Conservation (phyloP, 2,888 invertebrate species). For the Heteromurus nitidus region DNA sequence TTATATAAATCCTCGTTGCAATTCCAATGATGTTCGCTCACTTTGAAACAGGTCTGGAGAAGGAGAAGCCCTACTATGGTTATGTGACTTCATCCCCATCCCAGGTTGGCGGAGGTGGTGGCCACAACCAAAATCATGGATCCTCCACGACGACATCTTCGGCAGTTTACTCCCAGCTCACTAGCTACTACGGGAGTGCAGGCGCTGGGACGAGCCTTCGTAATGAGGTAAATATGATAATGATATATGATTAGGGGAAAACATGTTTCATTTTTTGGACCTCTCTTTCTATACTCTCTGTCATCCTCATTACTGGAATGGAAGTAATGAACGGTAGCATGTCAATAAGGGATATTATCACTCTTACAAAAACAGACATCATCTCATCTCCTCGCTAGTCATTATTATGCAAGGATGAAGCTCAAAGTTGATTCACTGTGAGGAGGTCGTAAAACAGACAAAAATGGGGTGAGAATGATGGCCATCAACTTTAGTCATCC, state of each 20-base stretch:
- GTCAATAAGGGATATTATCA: no score
- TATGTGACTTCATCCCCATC: constrained; percentile 20
- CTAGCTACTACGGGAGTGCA: constrained; percentile 44
- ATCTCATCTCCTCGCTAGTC: not conserved
- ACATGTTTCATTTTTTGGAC: no score
- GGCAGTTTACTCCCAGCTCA: constrained; percentile 52
- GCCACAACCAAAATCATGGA: no score
- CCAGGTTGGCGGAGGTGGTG: constrained; percentile 19
- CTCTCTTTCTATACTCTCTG: no score
- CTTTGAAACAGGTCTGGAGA: not conserved
- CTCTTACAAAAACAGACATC: no score
- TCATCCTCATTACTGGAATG: no score
- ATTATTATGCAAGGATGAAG: constrained; percentile 17
- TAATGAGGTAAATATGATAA: constrained; percentile 62
- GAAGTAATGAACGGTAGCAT: no score
- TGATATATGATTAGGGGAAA: no score
- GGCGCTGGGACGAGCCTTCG: constrained; percentile 37
- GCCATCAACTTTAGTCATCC: not conserved
- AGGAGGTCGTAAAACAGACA: not conserved
- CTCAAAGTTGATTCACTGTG: no score
- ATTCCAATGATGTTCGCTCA: no score
- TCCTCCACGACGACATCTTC: constrained; percentile 13
- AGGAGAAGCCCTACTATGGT: constrained; percentile 29
- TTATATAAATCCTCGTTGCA: no score
- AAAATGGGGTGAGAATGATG: no score